These are phyloP conservation scores for Crioceris asparagi DNA, from an alignment of 2,888 invertebrate species.

Conservation along the genomic window DNA sequence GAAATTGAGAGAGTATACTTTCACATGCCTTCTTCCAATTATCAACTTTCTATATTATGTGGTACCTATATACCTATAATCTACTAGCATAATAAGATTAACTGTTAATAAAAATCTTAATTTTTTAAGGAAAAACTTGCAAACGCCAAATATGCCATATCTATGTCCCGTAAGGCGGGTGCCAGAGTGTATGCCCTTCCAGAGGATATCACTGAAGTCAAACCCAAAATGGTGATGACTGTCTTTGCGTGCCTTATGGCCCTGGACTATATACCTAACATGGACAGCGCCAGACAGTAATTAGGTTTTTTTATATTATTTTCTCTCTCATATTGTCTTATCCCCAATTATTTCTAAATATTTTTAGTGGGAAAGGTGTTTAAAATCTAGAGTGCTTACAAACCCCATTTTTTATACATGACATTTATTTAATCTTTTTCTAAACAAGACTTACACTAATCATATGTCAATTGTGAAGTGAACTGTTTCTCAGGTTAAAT, in stretches of 20 bases:
- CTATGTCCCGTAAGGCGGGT: conserved; percentile 94
- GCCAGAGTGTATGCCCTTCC: conserved; percentile 97
- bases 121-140: conserved; percentile 74
- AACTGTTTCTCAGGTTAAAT: too few relatives aligned
- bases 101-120: too few relatives aligned
- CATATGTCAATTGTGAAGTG: not conserved
- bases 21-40: too few relatives aligned
- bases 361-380: not conserved
- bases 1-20: too few relatives aligned
- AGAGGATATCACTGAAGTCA: conserved; percentile 96
- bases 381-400: not conserved
- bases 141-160: conserved; percentile 99
- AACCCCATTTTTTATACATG: not conserved
- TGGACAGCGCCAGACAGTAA: conserved; percentile 45
- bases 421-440: not conserved
- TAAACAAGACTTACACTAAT: not conserved
- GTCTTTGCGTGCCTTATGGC: conserved; percentile 99
- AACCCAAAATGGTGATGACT: conserved; percentile 99
- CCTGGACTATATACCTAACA: conserved; percentile 84
- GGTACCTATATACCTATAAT: too few relatives aligned
- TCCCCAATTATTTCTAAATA: not conserved
- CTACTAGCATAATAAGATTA: too few relatives aligned
- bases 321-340: not conserved
- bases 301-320: not conserved
- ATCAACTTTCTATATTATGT: too few relatives aligned